Evolutionary conservation across 2,888 invertebrate species (phyloP).

Genomic region (Imbricaverruca yamaguchii): DNA sequence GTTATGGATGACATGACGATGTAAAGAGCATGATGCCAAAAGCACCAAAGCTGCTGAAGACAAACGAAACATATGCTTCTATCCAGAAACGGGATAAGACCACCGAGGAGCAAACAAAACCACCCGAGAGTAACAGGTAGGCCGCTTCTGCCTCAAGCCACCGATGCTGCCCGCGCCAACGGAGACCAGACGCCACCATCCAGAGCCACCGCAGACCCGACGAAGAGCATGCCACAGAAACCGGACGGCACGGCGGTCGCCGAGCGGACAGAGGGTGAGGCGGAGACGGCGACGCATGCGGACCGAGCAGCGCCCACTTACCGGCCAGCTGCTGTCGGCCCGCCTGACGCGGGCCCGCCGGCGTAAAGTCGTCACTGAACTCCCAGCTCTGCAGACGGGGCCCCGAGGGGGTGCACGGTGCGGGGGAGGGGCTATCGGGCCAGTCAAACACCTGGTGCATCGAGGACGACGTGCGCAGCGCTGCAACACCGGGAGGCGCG

Average conservation of each 20-base stretch:
- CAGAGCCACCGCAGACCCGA: too few relatives aligned
- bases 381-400: slow-evolving; percentile 64
- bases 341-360: slow-evolving; percentile 54
- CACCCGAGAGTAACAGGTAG: too few relatives aligned
- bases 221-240: too few relatives aligned
- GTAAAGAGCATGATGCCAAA: too few relatives aligned
- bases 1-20: too few relatives aligned
- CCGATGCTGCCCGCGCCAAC: too few relatives aligned
- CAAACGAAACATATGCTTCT: too few relatives aligned
- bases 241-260: neutral
- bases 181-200: too few relatives aligned
- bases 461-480: slow-evolving; percentile 44
- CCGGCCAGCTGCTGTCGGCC: slow-evolving; percentile 27
- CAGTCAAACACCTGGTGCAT: slow-evolving; percentile 42
- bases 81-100: too few relatives aligned
- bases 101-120: too few relatives aligned
- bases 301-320: slow-evolving; percentile 34
- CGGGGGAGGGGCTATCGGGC: slow-evolving; percentile 37
- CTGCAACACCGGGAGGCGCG: slow-evolving; percentile 24
- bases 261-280: slow-evolving; percentile 23
- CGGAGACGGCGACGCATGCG: slow-evolving; percentile 46
- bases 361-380: slow-evolving; percentile 77
- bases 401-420: slow-evolving; percentile 25
- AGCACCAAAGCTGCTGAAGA: too few relatives aligned
- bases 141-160: too few relatives aligned